A percentile compares a stretch with the other conserved stretches of the same genome.
Evolutionary conservation across 2,888 invertebrate species (phyloP).

Genomic region (Philereme vetulata): DNA sequence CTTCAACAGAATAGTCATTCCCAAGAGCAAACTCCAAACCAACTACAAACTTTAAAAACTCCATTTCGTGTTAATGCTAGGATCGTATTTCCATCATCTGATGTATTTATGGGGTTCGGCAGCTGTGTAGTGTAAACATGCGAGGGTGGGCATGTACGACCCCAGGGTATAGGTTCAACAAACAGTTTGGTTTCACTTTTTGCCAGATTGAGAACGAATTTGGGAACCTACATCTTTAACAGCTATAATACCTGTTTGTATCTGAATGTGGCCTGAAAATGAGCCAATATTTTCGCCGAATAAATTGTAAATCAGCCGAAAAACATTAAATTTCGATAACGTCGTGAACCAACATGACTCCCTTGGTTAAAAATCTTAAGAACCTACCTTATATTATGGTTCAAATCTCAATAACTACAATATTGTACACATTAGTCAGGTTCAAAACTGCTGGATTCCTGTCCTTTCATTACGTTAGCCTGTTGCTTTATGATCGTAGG

Average conservation of each 20-base stretch:
- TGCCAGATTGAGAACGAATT: background rate
- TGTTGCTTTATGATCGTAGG: background rate
- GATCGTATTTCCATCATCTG: constrained; percentile 56
- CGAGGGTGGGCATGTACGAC: constrained; percentile 26
- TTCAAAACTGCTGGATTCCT: background rate
- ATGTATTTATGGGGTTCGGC: constrained; percentile 18
- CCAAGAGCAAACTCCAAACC: constrained; percentile 1
- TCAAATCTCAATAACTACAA: background rate
- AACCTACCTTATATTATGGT: no score
- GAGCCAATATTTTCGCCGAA: no score
- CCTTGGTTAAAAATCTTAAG: no score
- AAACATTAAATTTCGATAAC: no score
- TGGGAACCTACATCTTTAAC: background rate
- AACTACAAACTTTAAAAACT: constrained; percentile 1
- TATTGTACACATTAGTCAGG: background rate
- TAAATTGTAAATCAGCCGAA: no score
- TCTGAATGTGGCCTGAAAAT: no score
- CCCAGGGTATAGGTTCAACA: constrained; percentile 7
- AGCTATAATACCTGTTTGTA: no score
- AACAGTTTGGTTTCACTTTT: constrained; percentile 8
- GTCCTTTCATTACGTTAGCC: background rate
- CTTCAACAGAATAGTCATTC: background rate
- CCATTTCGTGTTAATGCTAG: constrained; percentile 23
- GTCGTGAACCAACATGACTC: no score
- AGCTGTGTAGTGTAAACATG: constrained; percentile 31